These are phyloP conservation scores for Heliangelus exortis DNA, from an alignment of 2,797 vertebrate species.

Conservation along the genomic window DNA sequence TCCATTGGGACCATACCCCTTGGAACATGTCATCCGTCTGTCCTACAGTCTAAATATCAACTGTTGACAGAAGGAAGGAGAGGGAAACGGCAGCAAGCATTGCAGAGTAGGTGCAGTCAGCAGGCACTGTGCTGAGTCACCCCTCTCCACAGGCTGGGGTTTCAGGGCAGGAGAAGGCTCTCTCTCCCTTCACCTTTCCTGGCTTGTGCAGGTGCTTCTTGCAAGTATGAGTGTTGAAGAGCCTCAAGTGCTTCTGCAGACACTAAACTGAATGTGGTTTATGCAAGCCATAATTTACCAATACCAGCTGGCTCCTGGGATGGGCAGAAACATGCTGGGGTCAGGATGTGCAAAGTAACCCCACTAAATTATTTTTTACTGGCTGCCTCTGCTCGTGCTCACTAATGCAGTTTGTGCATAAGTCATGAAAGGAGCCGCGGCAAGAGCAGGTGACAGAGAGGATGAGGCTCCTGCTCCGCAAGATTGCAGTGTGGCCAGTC, in stretches of 20 bases:
- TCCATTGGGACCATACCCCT: fast-evolving
- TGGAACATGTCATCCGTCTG: not conserved
- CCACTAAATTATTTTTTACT: not conserved
- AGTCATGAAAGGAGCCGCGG: not conserved
- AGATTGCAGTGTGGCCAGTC: not conserved
- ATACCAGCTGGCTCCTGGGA: slow-evolving; percentile 37
- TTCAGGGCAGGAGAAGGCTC: not conserved
- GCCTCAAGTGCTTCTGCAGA: slow-evolving; percentile 38
- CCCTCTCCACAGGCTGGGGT: not conserved
- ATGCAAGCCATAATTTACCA: slow-evolving; percentile 31
- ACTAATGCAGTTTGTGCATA: not conserved
- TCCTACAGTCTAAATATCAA: not conserved
- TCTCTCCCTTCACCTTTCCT: not conserved
- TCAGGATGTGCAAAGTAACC: slow-evolving; percentile 26
- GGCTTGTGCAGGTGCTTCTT: not conserved
- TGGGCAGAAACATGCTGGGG: slow-evolving; percentile 46
- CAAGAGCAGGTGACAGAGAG: not conserved
- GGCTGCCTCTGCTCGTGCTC: not conserved
- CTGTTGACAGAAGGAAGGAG: not conserved
- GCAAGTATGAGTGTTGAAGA: not conserved
- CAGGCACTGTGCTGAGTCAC: not conserved
- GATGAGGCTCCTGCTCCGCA: not conserved
- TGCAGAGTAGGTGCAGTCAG: not conserved
- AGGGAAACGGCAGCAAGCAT: not conserved
- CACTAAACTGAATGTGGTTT: slow-evolving; percentile 19